Base-by-base conservation (phyloP, 2,888 invertebrate species). In the Epistrophella euchroma region DNA sequence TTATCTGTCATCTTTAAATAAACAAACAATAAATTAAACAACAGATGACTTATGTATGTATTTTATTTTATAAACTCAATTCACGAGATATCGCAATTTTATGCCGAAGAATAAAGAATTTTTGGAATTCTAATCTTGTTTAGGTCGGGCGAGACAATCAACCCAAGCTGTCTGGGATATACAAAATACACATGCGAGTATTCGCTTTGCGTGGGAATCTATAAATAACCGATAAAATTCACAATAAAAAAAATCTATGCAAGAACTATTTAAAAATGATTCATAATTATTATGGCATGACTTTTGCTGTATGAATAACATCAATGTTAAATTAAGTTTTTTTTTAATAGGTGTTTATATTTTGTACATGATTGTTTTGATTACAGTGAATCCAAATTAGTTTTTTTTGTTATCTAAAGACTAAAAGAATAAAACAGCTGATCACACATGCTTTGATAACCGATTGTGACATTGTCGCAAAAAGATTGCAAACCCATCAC, bases 101-200 rank as follows among this genome's bases (percentile, higher is more conserved):
- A 25, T 11, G 43, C 25, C 40, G 15, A 40, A 25, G 2, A 4
- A 43, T n/a, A 43, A 45, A 7, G 13, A 45, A 45, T 13, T 66
- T 35, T 47, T 32, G 28, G 15, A 66, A 35, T 66, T 47, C 66
- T 66, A 66, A 35, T 66, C 47, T 66, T 9, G n/a, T 5, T 47
- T 11, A 15, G 25, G 32, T 11, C 9, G 25, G 32, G 66, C 19
- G 13, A 64, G 6, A 64, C 11, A 13, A 45, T 7, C 15, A 47
- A n/a, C n/a, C 66, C 66, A 47, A 47, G 19, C 66, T 19, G 66
- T 66, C 66, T 66, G 47, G 47, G 47, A 35, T 47, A 19, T 32
- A 43, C 45, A 45, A 19, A 64, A 13, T 10, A 43, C 15, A n/a
- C 0, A 15, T 28, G n/a, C n/a, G 25, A 11, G 2, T 37, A 2